Conservation (phyloP, 2,797 vertebrate species). For the Balearica regulorum region DNA sequence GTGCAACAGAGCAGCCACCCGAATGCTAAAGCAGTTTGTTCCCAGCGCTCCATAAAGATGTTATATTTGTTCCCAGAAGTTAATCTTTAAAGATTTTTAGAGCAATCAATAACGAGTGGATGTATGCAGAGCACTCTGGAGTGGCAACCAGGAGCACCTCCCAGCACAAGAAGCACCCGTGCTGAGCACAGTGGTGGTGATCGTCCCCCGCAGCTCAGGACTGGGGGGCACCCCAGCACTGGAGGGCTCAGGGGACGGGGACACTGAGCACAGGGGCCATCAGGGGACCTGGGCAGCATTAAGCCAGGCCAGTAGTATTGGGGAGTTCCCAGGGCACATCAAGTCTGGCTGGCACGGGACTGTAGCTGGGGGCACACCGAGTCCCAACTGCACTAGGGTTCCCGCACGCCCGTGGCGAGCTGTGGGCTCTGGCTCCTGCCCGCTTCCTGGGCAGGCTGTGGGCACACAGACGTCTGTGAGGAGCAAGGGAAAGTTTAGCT, state of each 20-base stretch:
- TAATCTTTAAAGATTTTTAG: slow-evolving; percentile 65
- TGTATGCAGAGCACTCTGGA: neutral
- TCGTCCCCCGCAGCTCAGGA: fast-evolving
- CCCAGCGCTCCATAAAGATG: slow-evolving; percentile 45
- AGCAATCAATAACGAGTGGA: slow-evolving; percentile 35
- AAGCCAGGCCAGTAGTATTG: neutral
- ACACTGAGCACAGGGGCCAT: neutral
- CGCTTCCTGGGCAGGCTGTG: neutral
- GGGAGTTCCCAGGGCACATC: neutral
- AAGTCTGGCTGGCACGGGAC: neutral
- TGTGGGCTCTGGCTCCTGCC: neutral
- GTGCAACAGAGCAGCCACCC: slow-evolving; percentile 41
- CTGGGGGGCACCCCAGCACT: fast-evolving
- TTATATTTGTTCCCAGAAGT: slow-evolving; percentile 60
- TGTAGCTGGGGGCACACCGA: fast-evolving
- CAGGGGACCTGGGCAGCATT: neutral
- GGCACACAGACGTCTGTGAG: fast-evolving
- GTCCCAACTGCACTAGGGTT: fast-evolving
- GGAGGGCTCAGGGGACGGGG: fast-evolving
- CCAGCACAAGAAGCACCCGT: fast-evolving
- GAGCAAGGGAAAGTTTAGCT: neutral
- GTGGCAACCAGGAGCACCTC: neutral
- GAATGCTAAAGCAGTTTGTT: slow-evolving; percentile 54
- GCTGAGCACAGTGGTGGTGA: neutral
- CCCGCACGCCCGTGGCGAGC: fast-evolving